A percentile compares a stretch with the other conserved stretches of the same genome.
phyloP scores from a whole-genome alignment of 2,113 vertebrate genomes.

The Ploceus nigricollis region DNA sequence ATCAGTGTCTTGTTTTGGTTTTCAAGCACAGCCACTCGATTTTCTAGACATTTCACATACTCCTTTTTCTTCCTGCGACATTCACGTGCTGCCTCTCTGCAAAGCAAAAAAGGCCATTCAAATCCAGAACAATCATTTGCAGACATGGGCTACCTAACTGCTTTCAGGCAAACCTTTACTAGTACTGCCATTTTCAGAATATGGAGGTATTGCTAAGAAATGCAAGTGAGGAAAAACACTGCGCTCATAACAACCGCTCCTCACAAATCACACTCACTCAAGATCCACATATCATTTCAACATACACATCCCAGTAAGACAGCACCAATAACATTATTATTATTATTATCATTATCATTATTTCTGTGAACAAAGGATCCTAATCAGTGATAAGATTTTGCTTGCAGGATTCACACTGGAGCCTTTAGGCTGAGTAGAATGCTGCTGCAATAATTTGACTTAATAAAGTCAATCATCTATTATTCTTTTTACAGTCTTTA shows the following conservation, averaged over 20 bases:
- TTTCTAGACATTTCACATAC: constrained; percentile 99
- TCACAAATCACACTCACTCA: background rate
- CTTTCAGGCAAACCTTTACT: background rate
- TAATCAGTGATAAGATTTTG: background rate
- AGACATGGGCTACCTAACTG: background rate
- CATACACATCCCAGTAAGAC: background rate
- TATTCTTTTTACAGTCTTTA: background rate
- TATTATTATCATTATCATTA: background rate
- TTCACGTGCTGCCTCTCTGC: constrained; percentile 95
- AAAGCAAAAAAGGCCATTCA: constrained; percentile 56
- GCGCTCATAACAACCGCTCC: background rate
- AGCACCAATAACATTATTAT: background rate
- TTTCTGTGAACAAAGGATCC: background rate
- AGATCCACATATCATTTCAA: background rate
- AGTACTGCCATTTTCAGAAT: background rate
- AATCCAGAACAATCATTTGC: background rate
- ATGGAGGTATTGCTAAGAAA: background rate
- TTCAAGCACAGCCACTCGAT: constrained; percentile 97
- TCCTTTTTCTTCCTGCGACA: constrained; percentile 99
- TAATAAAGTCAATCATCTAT: too few species aligned
- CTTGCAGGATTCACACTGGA: background rate
- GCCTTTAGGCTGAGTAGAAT: background rate
- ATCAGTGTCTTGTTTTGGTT: constrained; percentile 99
- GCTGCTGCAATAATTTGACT: background rate
- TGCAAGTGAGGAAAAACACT: background rate